Evolutionary conservation across 1,140 invertebrate species (phyloP).

Genomic region (Lepidotrigona ventralis): DNA sequence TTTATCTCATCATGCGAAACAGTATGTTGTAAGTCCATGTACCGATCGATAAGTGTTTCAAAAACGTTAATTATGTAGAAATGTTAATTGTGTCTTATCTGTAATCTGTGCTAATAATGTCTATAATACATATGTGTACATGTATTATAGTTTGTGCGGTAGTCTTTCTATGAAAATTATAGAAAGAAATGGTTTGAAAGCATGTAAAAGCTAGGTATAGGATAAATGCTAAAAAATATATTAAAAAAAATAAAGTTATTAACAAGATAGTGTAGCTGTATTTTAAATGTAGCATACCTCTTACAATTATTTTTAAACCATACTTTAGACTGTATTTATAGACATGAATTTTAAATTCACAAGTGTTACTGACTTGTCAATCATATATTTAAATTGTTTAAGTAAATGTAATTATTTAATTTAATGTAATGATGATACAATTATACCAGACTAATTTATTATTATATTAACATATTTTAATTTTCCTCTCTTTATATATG

Average conservation of each 20-base stretch:
- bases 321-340: conserved; percentile 18
- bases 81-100: conserved; percentile 57
- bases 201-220: conserved; percentile 42
- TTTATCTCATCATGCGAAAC: conserved; percentile 57
- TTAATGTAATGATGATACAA: conserved; percentile 11
- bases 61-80: conserved; percentile 32
- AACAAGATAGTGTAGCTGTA: conserved; percentile 22
- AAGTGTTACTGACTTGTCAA: neutral
- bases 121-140: conserved; percentile 58
- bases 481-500: neutral
- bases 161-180: conserved; percentile 62
- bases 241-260: conserved; percentile 33
- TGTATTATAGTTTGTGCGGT: conserved; percentile 69
- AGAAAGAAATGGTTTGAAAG: conserved; percentile 57
- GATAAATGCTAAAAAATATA: conserved; percentile 44
- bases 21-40: conserved; percentile 60
- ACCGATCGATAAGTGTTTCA: conserved; percentile 63
- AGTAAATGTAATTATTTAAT: neutral
- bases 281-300: conserved; percentile 17
- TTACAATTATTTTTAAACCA: conserved; percentile 37
- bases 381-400: neutral
- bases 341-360: neutral
- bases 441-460: neutral
- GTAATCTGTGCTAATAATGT: conserved; percentile 59
- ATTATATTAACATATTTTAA: neutral